phyloP scores from a whole-genome alignment of 1,140 invertebrate species.

The Diabrotica virgifera region DNA sequence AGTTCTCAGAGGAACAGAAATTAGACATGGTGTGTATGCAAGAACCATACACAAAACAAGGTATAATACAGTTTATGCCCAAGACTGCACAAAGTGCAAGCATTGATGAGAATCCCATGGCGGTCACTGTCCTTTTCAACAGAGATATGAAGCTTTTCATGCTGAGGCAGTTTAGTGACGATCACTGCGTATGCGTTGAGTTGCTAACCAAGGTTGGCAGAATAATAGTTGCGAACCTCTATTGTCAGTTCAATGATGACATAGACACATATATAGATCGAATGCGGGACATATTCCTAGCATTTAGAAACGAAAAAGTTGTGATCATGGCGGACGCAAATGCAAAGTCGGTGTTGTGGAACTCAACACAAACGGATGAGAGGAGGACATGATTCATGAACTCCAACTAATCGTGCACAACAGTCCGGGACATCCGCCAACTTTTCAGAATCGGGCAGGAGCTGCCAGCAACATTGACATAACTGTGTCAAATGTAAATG shows the following conservation, averaged over 20 bases:
- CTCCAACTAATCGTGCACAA: too few species aligned
- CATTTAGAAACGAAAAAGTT: too few species aligned
- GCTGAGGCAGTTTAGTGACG: background rate
- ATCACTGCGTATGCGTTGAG: background rate
- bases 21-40: background rate
- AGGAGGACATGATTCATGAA: too few species aligned
- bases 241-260: background rate
- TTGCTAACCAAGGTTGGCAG: background rate
- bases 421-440: too few species aligned
- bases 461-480: too few species aligned
- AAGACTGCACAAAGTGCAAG: background rate
- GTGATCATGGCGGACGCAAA: too few species aligned
- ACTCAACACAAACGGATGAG: too few species aligned
- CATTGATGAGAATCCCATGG: background rate
- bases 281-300: too few species aligned
- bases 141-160: background rate
- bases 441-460: too few species aligned
- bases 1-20: background rate
- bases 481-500: too few species aligned
- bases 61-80: background rate
- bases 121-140: background rate
- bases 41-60: background rate
- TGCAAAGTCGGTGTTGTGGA: too few species aligned
- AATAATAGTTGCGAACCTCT: background rate
- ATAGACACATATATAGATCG: background rate